phyloP scores from a whole-genome alignment of 1,140 invertebrate species.

The Cyrtorhinus lividipennis region DNA sequence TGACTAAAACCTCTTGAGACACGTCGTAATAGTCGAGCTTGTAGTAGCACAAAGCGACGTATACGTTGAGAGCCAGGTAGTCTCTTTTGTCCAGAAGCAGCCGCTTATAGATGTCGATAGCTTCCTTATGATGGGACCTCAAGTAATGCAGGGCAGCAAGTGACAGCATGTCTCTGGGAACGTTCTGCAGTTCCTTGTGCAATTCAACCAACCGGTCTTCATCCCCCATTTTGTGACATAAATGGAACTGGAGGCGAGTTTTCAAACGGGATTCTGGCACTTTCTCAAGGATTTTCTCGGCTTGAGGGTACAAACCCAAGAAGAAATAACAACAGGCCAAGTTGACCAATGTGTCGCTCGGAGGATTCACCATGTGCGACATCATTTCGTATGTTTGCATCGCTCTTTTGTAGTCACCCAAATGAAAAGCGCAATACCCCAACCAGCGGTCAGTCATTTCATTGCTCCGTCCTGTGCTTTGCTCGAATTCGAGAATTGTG shows the following conservation, averaged over 20 bases:
- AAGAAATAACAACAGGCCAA: conserved; percentile 92
- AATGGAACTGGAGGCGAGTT: conserved; percentile 76
- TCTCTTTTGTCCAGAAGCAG: conserved; percentile 85
- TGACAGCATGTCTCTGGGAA: conserved; percentile 87
- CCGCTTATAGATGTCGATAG: conserved; percentile 97
- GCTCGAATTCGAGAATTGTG: conserved; percentile 59
- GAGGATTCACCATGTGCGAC: conserved; percentile 28
- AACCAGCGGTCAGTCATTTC: conserved; percentile 68
- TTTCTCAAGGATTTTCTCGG: conserved; percentile 40
- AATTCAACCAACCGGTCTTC: conserved; percentile 67
- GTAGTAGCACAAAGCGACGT: conserved; percentile 94
- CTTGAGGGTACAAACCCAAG: conserved; percentile 65
- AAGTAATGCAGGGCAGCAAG: conserved; percentile 94
- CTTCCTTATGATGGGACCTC: conserved; percentile 91
- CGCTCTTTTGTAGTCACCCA: conserved; percentile 82
- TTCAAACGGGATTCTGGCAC: conserved; percentile 47
- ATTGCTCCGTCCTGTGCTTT: conserved; percentile 23
- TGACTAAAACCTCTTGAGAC: conserved; percentile 83
- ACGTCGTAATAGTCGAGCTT: conserved; percentile 89
- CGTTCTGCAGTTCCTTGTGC: conserved; percentile 70
- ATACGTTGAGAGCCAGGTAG: conserved; percentile 88
- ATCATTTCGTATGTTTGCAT: conserved; percentile 52
- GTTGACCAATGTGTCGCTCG: conserved; percentile 50
- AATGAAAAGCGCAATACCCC: conserved; percentile 87
- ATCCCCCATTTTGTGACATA: conserved; percentile 85